Evolutionary conservation across 2,797 vertebrate species (phyloP).

Genomic region (Eulemur mongoz): DNA sequence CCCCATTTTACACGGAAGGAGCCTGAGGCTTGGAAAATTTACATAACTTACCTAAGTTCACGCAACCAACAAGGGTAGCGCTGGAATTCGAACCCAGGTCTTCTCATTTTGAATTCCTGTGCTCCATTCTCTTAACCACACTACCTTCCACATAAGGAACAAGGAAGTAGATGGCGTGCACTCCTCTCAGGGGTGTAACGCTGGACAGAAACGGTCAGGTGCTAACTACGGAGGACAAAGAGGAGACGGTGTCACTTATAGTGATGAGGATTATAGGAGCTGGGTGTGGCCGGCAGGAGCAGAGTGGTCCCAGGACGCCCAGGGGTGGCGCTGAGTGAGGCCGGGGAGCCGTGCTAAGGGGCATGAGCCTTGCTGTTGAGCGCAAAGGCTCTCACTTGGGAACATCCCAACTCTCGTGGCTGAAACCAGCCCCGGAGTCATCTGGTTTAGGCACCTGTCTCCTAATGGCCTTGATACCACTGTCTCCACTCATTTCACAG

Average conservation of each 20-base stretch:
- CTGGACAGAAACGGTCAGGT: background rate
- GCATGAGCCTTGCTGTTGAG: accelerated
- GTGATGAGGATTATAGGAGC: background rate
- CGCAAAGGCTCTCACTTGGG: background rate
- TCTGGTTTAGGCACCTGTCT: background rate
- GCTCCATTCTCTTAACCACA: background rate
- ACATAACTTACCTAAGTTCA: background rate
- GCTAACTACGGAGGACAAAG: background rate
- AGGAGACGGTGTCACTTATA: background rate
- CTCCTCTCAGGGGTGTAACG: accelerated
- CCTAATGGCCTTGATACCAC: background rate
- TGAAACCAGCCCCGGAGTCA: background rate
- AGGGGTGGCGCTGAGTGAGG: accelerated
- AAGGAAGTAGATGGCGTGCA: accelerated
- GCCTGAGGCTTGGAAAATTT: background rate
- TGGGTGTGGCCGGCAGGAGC: background rate
- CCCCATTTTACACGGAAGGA: background rate
- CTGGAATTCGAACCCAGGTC: background rate
- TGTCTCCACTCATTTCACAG: background rate
- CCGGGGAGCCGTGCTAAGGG: background rate
- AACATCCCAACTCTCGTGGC: background rate
- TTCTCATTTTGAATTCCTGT: background rate
- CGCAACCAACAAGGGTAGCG: background rate
- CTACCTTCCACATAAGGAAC: background rate
- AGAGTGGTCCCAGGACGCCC: accelerated